A percentile compares a stretch with the other conserved stretches of the same genome.
Evolutionary conservation across 2,797 vertebrate species (phyloP).

Genomic region (Antrozous pallidus): DNA sequence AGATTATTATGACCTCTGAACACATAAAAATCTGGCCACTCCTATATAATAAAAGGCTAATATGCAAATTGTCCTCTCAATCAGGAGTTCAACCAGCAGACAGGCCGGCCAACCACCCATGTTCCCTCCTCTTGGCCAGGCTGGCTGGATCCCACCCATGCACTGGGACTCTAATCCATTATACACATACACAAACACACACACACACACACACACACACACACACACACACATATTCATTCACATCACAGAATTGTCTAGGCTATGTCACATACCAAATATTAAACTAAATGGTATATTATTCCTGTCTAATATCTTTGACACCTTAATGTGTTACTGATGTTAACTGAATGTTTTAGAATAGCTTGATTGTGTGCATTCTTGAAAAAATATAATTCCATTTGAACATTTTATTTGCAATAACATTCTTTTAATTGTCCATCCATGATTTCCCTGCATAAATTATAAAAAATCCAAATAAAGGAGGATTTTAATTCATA

Average conservation of each 20-base stretch:
- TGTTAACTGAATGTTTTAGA: constrained; percentile 15
- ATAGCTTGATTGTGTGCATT: constrained; percentile 6
- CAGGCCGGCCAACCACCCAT: too few relatives aligned
- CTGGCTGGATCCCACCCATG: too few relatives aligned
- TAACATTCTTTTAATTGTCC: constrained; percentile 27
- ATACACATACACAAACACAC: too few relatives aligned
- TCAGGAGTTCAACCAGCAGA: too few relatives aligned
- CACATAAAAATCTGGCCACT: too few relatives aligned
- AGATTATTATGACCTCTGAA: too few relatives aligned
- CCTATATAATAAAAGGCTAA: too few relatives aligned
- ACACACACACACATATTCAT: too few relatives aligned
- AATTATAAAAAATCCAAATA: constrained; percentile 18
- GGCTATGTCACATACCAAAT: not conserved
- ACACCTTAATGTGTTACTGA: not conserved
- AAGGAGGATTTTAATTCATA: constrained; percentile 41
- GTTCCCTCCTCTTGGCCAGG: too few relatives aligned
- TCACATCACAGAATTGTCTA: not conserved
- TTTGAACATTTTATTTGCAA: constrained; percentile 40
- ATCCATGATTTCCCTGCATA: constrained; percentile 18
- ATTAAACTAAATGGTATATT: not conserved
- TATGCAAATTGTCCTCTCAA: too few relatives aligned
- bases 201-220: too few relatives aligned
- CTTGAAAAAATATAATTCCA: not conserved
- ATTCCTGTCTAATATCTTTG: not conserved
- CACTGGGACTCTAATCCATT: not conserved